These are phyloP conservation scores for Acyrthosiphon pisum DNA, from an alignment of 1,140 invertebrate species.

Conservation along the genomic window DNA sequence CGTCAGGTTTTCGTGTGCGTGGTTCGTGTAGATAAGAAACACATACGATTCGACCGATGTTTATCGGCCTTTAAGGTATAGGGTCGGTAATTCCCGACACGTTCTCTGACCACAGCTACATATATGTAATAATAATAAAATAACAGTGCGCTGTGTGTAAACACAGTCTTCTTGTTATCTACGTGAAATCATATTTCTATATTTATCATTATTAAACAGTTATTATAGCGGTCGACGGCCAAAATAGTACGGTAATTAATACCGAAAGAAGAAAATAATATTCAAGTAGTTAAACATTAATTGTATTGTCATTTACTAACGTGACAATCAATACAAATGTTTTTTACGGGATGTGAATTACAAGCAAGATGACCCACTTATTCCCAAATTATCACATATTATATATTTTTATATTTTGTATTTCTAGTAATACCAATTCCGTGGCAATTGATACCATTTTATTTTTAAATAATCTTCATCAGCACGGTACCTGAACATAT, in stretches of 20 bases:
- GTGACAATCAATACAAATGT: too few species aligned
- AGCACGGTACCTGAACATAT: background rate
- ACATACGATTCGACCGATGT: background rate
- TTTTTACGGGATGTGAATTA: too few species aligned
- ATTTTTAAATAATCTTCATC: background rate
- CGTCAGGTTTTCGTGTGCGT: background rate
- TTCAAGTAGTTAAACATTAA: background rate
- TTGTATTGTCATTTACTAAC: background rate
- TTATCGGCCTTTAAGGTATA: background rate
- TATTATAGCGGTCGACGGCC: background rate
- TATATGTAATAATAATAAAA: background rate
- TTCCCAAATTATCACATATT: too few species aligned
- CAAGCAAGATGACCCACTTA: too few species aligned
- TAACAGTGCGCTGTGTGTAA: background rate
- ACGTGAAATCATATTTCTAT: background rate
- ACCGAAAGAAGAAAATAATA: background rate
- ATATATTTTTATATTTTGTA: too few species aligned
- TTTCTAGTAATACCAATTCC: background rate
- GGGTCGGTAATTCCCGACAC: background rate
- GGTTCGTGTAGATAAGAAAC: background rate
- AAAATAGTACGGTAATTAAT: background rate
- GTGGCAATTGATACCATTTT: background rate
- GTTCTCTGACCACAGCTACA: background rate
- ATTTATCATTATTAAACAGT: background rate
- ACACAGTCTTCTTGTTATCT: background rate